Evolutionary conservation across 2,113 vertebrate genomes (phyloP), one percentile per base, ranked within the genome.

Genomic region (Typhlomys cinereus): DNA sequence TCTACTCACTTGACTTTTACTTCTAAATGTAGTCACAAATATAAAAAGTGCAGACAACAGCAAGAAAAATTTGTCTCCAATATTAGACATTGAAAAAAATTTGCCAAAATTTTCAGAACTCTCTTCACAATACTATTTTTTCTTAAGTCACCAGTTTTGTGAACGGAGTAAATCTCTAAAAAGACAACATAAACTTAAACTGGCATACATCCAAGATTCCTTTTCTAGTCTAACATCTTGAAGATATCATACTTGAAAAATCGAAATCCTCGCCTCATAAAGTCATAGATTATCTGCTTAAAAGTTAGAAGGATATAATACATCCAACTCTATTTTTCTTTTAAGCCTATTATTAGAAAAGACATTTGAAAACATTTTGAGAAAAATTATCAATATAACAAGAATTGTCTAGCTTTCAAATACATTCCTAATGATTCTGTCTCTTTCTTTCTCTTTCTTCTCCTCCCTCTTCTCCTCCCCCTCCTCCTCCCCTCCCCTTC

Each of bases 21-120:
- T 79, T 92, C 74, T 27, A 70, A 71, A 85, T 79, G 21, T 79
- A 44, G n/a, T 71, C 27, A 71, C n/a, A 71, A 79, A 92, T 44
- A 71, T 11, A 90, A 52, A 61, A 92, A 85, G 25, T 50, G 15
- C 36, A 78, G 73, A 57, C 18, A 89, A 69, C 8, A 61, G 48
- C 34, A 25, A 85, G 64, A 70, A n/a, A 85, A 85, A 79, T 78
- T 8, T 61, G 41, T 70, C 29, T 70, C 52, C 39, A 59, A 39
- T 3, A 66, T 29, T 86, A 78, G 84, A 70, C n/a, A 61, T 5
- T 70, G n/a, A 36, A 67, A 54, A 76, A 61, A 14, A 79, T 61
- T n/a, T 70, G 64, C 78, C 78, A 29, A 29, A 71, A 4, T 52
- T 91, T 79, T 79, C 44, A 85, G 54, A 41, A 70, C 25, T 78